Evolutionary conservation across 2,797 vertebrate species (phyloP), one percentile per base, ranked within the genome.

Genomic region (Pseudomugil tenellus): DNA sequence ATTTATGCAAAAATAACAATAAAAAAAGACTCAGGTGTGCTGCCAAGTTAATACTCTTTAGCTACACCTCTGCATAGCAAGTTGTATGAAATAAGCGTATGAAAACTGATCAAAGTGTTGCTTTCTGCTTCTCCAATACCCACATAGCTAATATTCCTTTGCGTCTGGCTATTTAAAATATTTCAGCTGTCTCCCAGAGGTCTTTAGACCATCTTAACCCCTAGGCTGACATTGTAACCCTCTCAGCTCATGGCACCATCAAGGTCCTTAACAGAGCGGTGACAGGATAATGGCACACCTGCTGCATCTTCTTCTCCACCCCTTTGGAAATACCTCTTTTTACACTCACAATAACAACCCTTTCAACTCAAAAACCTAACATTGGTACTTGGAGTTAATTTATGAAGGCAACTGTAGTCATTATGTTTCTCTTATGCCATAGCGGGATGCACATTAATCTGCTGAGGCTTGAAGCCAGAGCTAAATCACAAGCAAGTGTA

Each of bases 91-190:
- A 0, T 16, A 9, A 52, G 23, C 41, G 16, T 52, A 3, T 58
- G 52, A 67, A 28, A 1, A 13, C 26, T 21, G 39, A 35, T 31
- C 46, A 12, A 16, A 11, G 57, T 51, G 39, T 35, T 35, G 29
- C 51, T 51, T 41, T 26, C 32, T 43, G 26, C 48, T 28, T 46
- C 12, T 19, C 35, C 6, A 39, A 14, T 59, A 62, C 37, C 31
- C 66, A 66, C 37, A n/a, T 29, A 25, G 43, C 41, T 74, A 58
- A 35, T 83, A 72, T 77, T 35, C 58, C 39, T 74, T 48, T 46
- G 41, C 6, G 19, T 87, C 76, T 83, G 73, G 29, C 72, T 82
- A 75, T 89, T 81, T 78, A 80, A 70, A 84, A 86, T 75, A 86
- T 85, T 76, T 81, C 81, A 61, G 29, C 77, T 77, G 70, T 79